These are phyloP conservation scores for Serrognathus titanus DNA, from an alignment of 2,888 invertebrate species.

Conservation along the genomic window DNA sequence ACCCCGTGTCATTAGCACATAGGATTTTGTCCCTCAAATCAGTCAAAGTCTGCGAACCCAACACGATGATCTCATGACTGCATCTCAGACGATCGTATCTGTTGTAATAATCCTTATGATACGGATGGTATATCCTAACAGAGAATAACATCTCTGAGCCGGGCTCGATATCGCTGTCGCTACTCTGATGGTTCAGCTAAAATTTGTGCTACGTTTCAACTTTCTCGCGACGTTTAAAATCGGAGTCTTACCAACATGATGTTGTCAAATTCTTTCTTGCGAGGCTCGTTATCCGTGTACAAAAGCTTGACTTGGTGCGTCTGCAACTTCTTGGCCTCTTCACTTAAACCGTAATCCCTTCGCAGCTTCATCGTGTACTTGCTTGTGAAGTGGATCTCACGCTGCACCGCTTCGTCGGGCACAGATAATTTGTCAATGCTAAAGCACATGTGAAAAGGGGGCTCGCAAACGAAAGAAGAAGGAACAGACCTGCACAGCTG, in stretches of 20 bases:
- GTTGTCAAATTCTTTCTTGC: conserved; percentile 10
- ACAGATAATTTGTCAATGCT: conserved; percentile 19
- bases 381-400: not conserved
- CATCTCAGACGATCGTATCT: conserved; percentile 44
- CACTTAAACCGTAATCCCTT: conserved; percentile 6
- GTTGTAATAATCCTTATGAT: conserved; percentile 25
- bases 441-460: conserved; percentile 1
- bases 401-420: conserved; percentile 9
- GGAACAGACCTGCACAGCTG: conserved; percentile 1
- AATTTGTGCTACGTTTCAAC: no score
- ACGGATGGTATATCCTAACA: conserved; percentile 54
- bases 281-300: not conserved
- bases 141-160: conserved; percentile 48
- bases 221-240: not conserved
- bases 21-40: conserved; percentile 70
- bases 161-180: conserved; percentile 63
- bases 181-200: conserved; percentile 34
- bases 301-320: conserved; percentile 14
- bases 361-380: conserved; percentile 9
- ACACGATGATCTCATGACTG: conserved; percentile 58
- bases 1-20: conserved; percentile 68
- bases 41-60: conserved; percentile 67
- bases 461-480: no score
- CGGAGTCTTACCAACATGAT: conserved; percentile 4
- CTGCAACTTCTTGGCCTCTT: conserved; percentile 12